Evolutionary conservation across 2,888 invertebrate genomes (phyloP).

Genomic region (Cosmia pyralina): DNA sequence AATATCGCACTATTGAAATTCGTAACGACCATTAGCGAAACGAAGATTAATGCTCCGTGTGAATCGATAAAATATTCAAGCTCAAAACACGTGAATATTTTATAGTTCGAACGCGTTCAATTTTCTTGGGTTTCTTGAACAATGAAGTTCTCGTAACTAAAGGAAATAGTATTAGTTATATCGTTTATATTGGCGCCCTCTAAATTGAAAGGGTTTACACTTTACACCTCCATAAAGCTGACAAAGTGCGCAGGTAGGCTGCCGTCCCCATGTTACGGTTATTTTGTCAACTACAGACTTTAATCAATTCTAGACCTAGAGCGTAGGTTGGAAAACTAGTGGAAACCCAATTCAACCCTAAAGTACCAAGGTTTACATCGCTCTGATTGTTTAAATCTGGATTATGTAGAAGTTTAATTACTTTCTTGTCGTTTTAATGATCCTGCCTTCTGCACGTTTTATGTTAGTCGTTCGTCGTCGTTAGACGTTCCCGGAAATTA

Average conservation of each 20-base stretch:
- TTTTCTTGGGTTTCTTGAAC: constrained; percentile 12
- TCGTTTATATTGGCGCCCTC: constrained; percentile 12
- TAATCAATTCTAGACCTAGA: constrained; percentile 58
- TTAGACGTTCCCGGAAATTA: constrained; percentile 32
- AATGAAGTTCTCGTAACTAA: constrained; percentile 4
- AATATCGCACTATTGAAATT: constrained; percentile 42
- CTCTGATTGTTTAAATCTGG: constrained; percentile 48
- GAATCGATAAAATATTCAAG: constrained; percentile 33
- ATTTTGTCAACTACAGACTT: constrained; percentile 58
- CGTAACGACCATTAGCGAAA: constrained; percentile 42
- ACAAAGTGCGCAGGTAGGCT: constrained; percentile 29
- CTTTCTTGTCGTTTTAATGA: constrained; percentile 49
- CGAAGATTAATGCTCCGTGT: constrained; percentile 41
- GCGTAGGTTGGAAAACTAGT: constrained; percentile 16
- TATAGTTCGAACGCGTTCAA: constrained; percentile 8
- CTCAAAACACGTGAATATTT: constrained; percentile 16
- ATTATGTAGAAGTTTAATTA: constrained; percentile 55
- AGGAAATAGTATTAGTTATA: constrained; percentile 16
- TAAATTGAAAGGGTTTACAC: constrained; percentile 45
- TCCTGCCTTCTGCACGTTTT: constrained; percentile 41
- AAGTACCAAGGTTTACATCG: constrained; percentile 32
- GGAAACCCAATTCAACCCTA: constrained; percentile 49
- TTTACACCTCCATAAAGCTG: constrained; percentile 39
- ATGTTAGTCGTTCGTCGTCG: constrained; percentile 29
- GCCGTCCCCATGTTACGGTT: constrained; percentile 35